Percentiles rank a stretch among this genome's conserved stretches.
Conservation (phyloP, 2,113 vertebrate species). For the Carassius gibelio region DNA sequence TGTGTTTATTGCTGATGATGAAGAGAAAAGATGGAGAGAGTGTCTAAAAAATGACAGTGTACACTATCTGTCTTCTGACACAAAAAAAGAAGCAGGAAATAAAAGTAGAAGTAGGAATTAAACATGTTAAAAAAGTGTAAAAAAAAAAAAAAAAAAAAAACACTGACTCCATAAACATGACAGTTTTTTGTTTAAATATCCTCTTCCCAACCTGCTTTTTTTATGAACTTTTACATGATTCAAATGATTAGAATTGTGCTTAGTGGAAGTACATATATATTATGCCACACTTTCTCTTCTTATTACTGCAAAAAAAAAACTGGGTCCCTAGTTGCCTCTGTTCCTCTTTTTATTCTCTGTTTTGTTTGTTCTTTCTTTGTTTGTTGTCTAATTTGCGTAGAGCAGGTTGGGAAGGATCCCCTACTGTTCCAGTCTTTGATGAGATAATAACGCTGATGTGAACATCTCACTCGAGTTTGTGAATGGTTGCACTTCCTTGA, state of each 20-base stretch:
- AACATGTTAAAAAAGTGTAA: not conserved
- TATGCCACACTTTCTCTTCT: conserved; percentile 33
- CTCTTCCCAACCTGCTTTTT: not conserved
- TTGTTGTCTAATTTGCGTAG: conserved; percentile 70
- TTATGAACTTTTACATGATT: not conserved
- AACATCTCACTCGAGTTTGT: conserved; percentile 36
- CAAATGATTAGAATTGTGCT: not conserved
- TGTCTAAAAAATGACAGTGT: conserved; percentile 28
- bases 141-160: too few species aligned
- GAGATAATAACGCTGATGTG: conserved; percentile 47
- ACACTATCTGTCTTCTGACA: conserved; percentile 16
- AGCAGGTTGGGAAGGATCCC: conserved; percentile 62
- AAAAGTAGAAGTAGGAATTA: conserved; percentile 31
- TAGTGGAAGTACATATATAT: conserved; percentile 1
- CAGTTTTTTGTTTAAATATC: not conserved
- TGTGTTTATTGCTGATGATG: conserved; percentile 26
- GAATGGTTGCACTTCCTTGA: conserved; percentile 42
- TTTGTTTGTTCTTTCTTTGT: conserved; percentile 65
- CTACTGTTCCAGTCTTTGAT: conserved; percentile 57
- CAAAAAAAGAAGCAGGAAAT: conserved; percentile 33
- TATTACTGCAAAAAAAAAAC: conserved; percentile 24
- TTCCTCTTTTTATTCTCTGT: conserved; percentile 57
- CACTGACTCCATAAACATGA: not conserved
- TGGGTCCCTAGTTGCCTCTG: conserved; percentile 31
- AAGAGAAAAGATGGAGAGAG: conserved; percentile 3